These are phyloP conservation scores for Drosophila meridiana DNA, from an alignment of 2,888 invertebrate species.

Conservation along the genomic window DNA sequence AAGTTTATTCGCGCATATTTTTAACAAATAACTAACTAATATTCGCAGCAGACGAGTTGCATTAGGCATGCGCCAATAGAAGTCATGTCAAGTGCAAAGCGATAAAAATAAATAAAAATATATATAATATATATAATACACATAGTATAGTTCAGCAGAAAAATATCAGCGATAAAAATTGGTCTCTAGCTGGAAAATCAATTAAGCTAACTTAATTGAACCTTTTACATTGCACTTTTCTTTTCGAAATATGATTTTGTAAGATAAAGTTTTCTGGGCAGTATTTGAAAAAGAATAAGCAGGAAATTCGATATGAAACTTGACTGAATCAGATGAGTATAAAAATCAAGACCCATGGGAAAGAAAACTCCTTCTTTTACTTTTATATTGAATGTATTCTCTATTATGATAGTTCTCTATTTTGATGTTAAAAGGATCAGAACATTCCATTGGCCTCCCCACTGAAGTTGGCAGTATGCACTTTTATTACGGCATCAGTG, in stretches of 20 bases:
- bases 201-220: not conserved
- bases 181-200: not conserved
- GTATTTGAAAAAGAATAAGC: not conserved
- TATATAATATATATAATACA: too few species aligned
- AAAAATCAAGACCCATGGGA: too few species aligned
- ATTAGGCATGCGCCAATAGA: slow-evolving; percentile 5
- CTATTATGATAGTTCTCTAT: too few species aligned
- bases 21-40: slow-evolving; percentile 54
- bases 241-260: not conserved
- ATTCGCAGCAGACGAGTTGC: slow-evolving; percentile 19
- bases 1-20: slow-evolving; percentile 50
- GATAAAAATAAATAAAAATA: too few species aligned
- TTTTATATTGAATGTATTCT: too few species aligned
- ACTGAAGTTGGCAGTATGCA: too few species aligned
- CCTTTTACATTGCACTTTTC: not conserved
- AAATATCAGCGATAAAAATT: not conserved
- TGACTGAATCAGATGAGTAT: too few species aligned
- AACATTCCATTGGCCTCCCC: too few species aligned
- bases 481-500: not conserved
- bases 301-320: not conserved
- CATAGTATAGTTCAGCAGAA: not conserved
- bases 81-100: not conserved
- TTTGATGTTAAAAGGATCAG: too few species aligned
- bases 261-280: not conserved
- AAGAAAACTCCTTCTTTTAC: too few species aligned